Base-by-base conservation (phyloP, 2,113 vertebrate species). In the Seriola aureovittata region DNA sequence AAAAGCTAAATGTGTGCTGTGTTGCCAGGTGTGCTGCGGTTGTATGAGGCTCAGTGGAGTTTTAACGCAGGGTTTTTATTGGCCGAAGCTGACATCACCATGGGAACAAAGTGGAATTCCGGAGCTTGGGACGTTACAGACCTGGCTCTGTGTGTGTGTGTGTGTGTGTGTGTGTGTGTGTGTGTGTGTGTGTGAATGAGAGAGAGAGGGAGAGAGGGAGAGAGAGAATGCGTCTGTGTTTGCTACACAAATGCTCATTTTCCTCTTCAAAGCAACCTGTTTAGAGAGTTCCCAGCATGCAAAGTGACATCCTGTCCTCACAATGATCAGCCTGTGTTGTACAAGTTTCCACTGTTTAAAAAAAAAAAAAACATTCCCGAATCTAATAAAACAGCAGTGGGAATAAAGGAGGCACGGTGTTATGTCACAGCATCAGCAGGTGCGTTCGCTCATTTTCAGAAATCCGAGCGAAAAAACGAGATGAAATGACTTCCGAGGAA, bases 71-170 rank as follows among this genome's bases (percentile, higher is more conserved):
- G 58, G 2, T 38, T 90, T 91, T 92, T 92, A 93, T 85, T 92
- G 91, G 89, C 85, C 76, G 16, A 75, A 40, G 87, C 84, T 88
- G 88, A 92, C 86, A 91, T 92, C 88, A 91, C 91, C 88, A 8
- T n/a, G 90, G 91, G 84, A 92, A 91, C 91, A 62, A 84, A 91
- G 86, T 87, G 91, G 91, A 92, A 92, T 91, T 88, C 86, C 66
- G 85, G 76, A 91, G 88, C 65, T 21, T 7, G 17, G 83, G 75
- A 87, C 21, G 38, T 64, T 82, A 75, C 38, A 32, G 75, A 50
- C 66, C 10, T 40, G 17, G 14, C 71, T 44, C 16, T 75, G 52
- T 76, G 62, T 81, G 54, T 76, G 29, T 65, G 23, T 59, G 48
- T 42, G 17, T 38, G 57, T 66, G 64, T 46, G 50, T n/a, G n/a